Percentiles rank a stretch among this genome's conserved stretches.
Conservation (phyloP, 2,888 invertebrate genomes). For the Capitulum mitella region DNA sequence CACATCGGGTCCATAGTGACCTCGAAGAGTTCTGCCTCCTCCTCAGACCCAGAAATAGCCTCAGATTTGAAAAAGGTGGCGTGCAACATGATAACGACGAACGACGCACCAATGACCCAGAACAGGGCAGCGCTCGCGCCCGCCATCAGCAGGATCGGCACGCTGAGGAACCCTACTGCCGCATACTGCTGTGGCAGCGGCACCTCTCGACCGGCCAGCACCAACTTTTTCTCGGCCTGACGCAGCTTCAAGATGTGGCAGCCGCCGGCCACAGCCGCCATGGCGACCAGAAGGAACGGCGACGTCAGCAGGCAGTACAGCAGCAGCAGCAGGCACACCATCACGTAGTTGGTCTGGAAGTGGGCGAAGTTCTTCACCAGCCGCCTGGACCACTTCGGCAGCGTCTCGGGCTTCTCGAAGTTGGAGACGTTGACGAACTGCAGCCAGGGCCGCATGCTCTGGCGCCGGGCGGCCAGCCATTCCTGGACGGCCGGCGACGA, state of each 20-base stretch:
- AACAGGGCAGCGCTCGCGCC: slow-evolving; percentile 89
- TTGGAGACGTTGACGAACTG: slow-evolving; percentile 45
- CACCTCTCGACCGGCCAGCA: slow-evolving; percentile 58
- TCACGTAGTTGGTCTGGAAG: slow-evolving; percentile 88
- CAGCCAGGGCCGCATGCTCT: slow-evolving; percentile 45
- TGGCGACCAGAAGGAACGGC: slow-evolving; percentile 72
- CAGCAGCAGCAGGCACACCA: slow-evolving; percentile 77
- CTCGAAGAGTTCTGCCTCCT: slow-evolving; percentile 44
- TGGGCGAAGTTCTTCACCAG: slow-evolving; percentile 76
- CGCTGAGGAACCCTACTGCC: slow-evolving; percentile 62
- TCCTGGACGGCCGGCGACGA: background rate
- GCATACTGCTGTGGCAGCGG: slow-evolving; percentile 76
- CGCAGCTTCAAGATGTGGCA: slow-evolving; percentile 63
- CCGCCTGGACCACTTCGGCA: slow-evolving; percentile 67
- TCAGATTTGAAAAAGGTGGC: slow-evolving; percentile 85
- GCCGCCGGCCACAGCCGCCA: slow-evolving; percentile 69
- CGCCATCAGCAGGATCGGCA: slow-evolving; percentile 76
- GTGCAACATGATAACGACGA: slow-evolving; percentile 78
- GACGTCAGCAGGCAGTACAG: slow-evolving; percentile 89
- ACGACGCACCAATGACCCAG: slow-evolving; percentile 87
- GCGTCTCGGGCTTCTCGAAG: slow-evolving; percentile 45
- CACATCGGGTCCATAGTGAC: slow-evolving; percentile 31
- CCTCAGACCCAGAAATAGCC: slow-evolving; percentile 54
- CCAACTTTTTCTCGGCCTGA: slow-evolving; percentile 50
- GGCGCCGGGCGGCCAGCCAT: slow-evolving; percentile 43